Percentiles rank a stretch among this genome's conserved stretches.
Conservation (phyloP, 2,888 invertebrate genomes). For the Oxyscelio sp. region DNA sequence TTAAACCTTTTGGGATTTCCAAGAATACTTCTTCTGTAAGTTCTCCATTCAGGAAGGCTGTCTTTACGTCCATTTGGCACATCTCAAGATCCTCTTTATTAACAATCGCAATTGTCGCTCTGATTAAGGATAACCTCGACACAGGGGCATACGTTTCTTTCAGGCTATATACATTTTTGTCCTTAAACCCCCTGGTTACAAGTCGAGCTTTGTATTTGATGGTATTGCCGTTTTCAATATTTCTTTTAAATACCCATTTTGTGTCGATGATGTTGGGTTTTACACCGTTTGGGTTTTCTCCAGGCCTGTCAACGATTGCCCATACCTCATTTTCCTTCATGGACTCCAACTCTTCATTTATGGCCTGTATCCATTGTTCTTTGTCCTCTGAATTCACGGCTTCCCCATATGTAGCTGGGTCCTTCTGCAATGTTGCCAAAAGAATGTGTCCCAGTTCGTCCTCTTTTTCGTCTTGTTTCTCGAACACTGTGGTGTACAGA, state of each 20-base stretch:
- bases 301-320: conserved; percentile 52
- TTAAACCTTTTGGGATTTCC: conserved; percentile 71
- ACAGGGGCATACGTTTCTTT: conserved; percentile 77
- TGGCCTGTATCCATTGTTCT: conserved; percentile 54
- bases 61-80: conserved; percentile 72
- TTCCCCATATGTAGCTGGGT: conserved; percentile 19
- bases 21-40: conserved; percentile 52
- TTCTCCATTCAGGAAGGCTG: conserved; percentile 70
- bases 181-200: conserved; percentile 68
- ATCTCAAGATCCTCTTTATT: conserved; percentile 65
- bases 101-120: conserved; percentile 24
- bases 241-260: conserved; percentile 74
- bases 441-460: conserved; percentile 33
- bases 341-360: conserved; percentile 69
- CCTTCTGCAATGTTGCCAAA: conserved; percentile 43
- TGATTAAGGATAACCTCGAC: conserved; percentile 60
- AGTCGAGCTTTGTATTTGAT: conserved; percentile 70
- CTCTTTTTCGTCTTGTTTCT: conserved; percentile 27
- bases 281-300: conserved; percentile 25
- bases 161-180: too few species aligned
- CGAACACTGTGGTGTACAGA: conserved; percentile 63
- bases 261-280: conserved; percentile 40
- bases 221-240: conserved; percentile 50
- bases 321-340: conserved; percentile 71
- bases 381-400: conserved; percentile 51